Evolutionary conservation across 1,140 invertebrate species (phyloP), one percentile per base, ranked within the genome.

Genomic region (Aphelenchoides avenae): DNA sequence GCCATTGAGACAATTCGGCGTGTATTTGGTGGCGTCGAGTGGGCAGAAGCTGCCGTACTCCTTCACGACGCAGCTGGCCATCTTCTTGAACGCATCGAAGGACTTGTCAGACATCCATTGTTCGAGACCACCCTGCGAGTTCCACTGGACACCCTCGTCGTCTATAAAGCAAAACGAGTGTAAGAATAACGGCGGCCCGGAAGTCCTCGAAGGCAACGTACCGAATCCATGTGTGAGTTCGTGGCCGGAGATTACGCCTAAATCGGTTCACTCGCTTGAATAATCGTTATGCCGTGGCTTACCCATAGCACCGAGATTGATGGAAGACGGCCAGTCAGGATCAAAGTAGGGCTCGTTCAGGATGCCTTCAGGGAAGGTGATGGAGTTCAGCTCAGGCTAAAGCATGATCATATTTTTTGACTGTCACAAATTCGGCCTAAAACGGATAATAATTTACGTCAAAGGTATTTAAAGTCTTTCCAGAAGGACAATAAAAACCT

Each of bases 1-100:
- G 1, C 89, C 89, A 66, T 92, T 86, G 37, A 72, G 40, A 53
- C 68, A 65, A 37, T 33, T 0, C 24, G 22, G 26, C n/a, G n/a
- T n/a, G n/a, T n/a, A n/a, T n/a, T n/a, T n/a, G n/a, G n/a, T n/a
- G n/a, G n/a, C n/a, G n/a, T 55, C 30, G 7, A 70, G 41, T 20
- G 66, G 61, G 44, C 68, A 73, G 53, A 70, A 70, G 13, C 53
- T 27, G 55, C 31, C 47, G 57, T 73, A 70, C 44, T 70, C 61
- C 15, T 70, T 41, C 18, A 73, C 43, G n/a, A 70, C 70, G 52
- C 68, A 70, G 5, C 61, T 20, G 18, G 60, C 61, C 70, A 73
- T 64, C 31, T 61, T 47, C 9, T 44, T 20, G 56, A 73, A 70
- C 18, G 48, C 57, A n/a, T 15, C 30, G 13, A 27, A 26, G 5